These are phyloP conservation scores for Notolepis coatsorum DNA, from an alignment of 2,797 vertebrate genomes.

Conservation along the genomic window DNA sequence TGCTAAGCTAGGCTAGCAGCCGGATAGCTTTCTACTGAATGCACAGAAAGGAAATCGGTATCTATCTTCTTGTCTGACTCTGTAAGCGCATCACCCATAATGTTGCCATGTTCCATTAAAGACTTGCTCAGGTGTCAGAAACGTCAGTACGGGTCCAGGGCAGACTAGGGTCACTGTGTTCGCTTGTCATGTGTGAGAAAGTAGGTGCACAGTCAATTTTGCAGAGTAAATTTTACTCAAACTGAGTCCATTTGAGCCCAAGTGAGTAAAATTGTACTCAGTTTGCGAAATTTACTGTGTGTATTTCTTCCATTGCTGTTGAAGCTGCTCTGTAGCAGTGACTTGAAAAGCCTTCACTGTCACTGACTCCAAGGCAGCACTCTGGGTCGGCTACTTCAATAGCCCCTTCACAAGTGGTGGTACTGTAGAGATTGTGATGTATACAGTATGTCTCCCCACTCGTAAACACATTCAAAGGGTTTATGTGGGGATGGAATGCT, in stretches of 20 bases:
- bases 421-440: conserved; percentile 21
- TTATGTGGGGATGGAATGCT: conserved; percentile 19
- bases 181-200: background rate
- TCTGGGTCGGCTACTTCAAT: conserved; percentile 35
- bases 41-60: no score
- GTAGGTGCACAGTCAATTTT: no score
- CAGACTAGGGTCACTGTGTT: conserved; percentile 19
- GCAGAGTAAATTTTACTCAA: no score
- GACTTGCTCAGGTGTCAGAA: conserved; percentile 19
- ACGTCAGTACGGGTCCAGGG: conserved; percentile 24
- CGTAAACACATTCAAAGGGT: conserved; percentile 27
- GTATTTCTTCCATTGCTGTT: conserved; percentile 1
- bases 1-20: no score
- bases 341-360: conserved; percentile 11
- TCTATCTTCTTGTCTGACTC: no score
- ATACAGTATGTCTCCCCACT: conserved; percentile 23
- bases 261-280: no score
- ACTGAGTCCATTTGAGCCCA: no score
- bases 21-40: no score
- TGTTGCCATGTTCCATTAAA: no score
- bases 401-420: conserved; percentile 35
- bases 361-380: conserved; percentile 9
- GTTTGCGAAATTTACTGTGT: no score
- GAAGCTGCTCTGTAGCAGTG: conserved; percentile 13
- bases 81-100: no score